Conservation (phyloP, 2,113 vertebrate species). For the Nanger granti region DNA sequence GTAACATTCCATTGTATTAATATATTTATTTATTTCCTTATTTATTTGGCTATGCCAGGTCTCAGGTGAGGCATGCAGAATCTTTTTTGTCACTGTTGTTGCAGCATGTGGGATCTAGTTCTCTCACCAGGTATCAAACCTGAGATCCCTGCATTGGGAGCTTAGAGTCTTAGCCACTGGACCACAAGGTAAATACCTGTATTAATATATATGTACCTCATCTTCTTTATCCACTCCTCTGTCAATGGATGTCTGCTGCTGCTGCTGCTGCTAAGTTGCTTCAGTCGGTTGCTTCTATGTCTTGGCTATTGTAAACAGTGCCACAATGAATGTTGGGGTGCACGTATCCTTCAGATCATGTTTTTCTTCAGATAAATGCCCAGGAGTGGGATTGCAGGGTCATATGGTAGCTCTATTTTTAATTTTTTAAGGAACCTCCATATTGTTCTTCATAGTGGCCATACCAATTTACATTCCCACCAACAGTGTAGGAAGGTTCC, state of each 20-base stretch:
- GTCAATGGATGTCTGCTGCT: background rate
- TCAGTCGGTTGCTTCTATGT: background rate
- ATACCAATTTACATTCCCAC: background rate
- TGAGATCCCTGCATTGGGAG: background rate
- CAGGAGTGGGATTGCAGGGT: background rate
- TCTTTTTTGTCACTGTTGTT: background rate
- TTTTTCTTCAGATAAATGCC: background rate
- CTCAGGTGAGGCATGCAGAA: background rate
- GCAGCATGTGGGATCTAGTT: background rate
- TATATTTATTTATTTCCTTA: background rate
- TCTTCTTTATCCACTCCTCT: background rate
- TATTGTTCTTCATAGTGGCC: background rate
- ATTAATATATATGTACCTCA: background rate
- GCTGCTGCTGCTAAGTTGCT: no score
- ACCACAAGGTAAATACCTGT: background rate
- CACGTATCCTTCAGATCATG: background rate
- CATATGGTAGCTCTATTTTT: background rate
- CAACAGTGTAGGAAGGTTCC: background rate
- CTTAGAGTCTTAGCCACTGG: background rate
- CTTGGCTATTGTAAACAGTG: background rate
- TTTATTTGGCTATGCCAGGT: background rate
- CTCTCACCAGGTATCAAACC: background rate
- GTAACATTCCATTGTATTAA: background rate
- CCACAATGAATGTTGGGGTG: background rate
- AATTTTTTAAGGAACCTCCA: background rate